phyloP scores from a whole-genome alignment of 1,140 invertebrate species.

The Aplysia californica region DNA sequence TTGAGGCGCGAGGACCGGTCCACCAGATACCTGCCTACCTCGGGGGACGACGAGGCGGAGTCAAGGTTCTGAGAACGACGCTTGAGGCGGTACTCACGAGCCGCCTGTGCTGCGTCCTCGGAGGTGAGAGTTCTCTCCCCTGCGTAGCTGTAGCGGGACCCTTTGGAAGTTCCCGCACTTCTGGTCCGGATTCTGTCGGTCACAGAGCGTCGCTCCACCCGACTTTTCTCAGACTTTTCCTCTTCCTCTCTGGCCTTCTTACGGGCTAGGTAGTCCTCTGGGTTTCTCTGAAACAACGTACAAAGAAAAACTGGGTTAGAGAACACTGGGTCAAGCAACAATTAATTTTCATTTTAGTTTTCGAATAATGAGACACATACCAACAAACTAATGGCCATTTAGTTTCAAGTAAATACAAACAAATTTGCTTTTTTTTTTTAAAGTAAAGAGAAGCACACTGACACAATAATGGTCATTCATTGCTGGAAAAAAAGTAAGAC shows the following conservation, averaged over 20 bases:
- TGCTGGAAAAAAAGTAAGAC: too few relatives aligned
- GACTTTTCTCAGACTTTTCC: slow-evolving; percentile 40
- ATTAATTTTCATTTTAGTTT: too few relatives aligned
- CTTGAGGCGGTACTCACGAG: slow-evolving; percentile 45
- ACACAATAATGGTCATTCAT: too few relatives aligned
- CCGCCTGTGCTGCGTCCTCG: slow-evolving; percentile 27
- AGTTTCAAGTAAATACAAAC: too few relatives aligned
- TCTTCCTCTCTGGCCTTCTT: slow-evolving; percentile 50
- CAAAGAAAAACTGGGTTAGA: background rate
- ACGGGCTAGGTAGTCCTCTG: slow-evolving; percentile 51
- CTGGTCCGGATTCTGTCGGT: background rate
- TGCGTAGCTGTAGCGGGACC: slow-evolving; percentile 36
- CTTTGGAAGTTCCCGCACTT: background rate
- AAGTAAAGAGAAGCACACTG: too few relatives aligned
- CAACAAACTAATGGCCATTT: too few relatives aligned
- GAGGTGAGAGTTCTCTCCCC: background rate
- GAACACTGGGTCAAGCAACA: background rate
- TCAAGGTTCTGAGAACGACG: slow-evolving; percentile 33
- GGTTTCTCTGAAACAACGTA: slow-evolving; percentile 49
- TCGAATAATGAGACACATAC: too few relatives aligned
- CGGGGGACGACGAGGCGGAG: slow-evolving; percentile 9
- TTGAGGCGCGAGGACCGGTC: too few relatives aligned
- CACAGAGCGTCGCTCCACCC: slow-evolving; percentile 37
- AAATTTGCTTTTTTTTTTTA: too few relatives aligned
- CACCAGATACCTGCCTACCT: too few relatives aligned